A percentile compares a stretch with the other conserved stretches of the same genome.
Evolutionary conservation across 2,797 vertebrate species (phyloP).

Genomic region (Squalus acanthias): DNA sequence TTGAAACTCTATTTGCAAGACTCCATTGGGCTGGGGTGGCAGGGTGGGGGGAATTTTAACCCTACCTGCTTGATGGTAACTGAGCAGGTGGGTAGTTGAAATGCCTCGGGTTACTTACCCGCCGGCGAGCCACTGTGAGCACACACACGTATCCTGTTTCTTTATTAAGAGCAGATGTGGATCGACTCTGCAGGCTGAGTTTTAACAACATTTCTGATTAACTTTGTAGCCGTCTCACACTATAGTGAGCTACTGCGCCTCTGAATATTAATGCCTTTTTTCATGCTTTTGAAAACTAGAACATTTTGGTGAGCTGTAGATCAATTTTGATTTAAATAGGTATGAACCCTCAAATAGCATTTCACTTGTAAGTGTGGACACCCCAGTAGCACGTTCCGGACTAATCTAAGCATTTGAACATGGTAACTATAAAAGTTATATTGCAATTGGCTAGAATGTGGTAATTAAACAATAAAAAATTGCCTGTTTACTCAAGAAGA

Average conservation of each 20-base stretch:
- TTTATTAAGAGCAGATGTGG: conserved; percentile 37
- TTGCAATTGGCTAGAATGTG: neutral
- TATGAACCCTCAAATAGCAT: neutral
- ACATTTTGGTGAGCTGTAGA: neutral
- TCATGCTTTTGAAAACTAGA: neutral
- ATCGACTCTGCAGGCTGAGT: conserved; percentile 1
- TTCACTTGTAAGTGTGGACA: neutral
- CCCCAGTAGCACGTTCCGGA: neutral
- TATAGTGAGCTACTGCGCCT: neutral
- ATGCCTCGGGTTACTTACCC: neutral
- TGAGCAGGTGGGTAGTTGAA: neutral
- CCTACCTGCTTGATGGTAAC: too few species aligned
- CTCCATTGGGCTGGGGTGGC: too few species aligned
- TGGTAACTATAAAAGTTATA: neutral
- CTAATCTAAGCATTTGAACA: neutral
- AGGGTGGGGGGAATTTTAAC: too few species aligned
- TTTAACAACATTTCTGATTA: conserved; percentile 36
- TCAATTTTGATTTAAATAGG: neutral
- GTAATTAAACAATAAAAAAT: neutral
- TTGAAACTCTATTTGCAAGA: too few species aligned
- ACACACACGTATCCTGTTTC: conserved; percentile 33
- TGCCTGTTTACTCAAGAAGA: neutral
- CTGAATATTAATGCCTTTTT: conserved; percentile 15
- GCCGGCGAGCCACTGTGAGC: conserved; percentile 6
- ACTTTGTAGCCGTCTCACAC: neutral